A percentile compares a stretch with the other conserved stretches of the same genome.
phyloP scores from a whole-genome alignment of 2,888 invertebrate species.

The Scaptomyza parva region DNA sequence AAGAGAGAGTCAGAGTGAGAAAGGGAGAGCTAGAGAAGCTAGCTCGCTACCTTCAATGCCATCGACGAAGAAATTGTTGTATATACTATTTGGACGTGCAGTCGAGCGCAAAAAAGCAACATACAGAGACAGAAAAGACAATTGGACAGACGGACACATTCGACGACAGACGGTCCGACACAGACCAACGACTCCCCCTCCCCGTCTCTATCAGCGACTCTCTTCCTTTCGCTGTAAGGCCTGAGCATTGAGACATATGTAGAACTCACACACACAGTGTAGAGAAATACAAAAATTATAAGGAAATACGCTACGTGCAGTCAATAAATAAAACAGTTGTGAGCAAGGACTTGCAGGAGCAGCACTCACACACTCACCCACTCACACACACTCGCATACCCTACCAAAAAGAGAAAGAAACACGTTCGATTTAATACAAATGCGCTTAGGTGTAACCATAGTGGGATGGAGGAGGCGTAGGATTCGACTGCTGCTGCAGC shows the following conservation, averaged over 20 bases:
- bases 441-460: slow-evolving; percentile 58
- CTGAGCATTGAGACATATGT: neutral
- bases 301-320: slow-evolving; percentile 78
- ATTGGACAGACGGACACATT: slow-evolving; percentile 48
- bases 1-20: slow-evolving; percentile 27
- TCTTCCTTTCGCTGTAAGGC: neutral
- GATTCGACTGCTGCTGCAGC: slow-evolving; percentile 14
- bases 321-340: slow-evolving; percentile 79
- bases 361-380: slow-evolving; percentile 12
- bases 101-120: slow-evolving; percentile 70
- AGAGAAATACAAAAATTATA: slow-evolving; percentile 76
- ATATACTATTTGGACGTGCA: slow-evolving; percentile 73
- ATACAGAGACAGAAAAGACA: slow-evolving; percentile 15
- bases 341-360: slow-evolving; percentile 53
- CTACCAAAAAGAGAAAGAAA: slow-evolving; percentile 53
- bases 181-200: slow-evolving; percentile 36
- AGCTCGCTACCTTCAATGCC: slow-evolving; percentile 54
- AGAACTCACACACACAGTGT: slow-evolving; percentile 18
- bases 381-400: slow-evolving; percentile 35
- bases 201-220: no score
- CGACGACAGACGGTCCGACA: slow-evolving; percentile 57
- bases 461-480: slow-evolving; percentile 1
- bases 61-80: slow-evolving; percentile 72
- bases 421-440: slow-evolving; percentile 79
- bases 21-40: slow-evolving; percentile 32